phyloP scores from a whole-genome alignment of 2,888 invertebrate genomes.

The Standfussiana lucernea region DNA sequence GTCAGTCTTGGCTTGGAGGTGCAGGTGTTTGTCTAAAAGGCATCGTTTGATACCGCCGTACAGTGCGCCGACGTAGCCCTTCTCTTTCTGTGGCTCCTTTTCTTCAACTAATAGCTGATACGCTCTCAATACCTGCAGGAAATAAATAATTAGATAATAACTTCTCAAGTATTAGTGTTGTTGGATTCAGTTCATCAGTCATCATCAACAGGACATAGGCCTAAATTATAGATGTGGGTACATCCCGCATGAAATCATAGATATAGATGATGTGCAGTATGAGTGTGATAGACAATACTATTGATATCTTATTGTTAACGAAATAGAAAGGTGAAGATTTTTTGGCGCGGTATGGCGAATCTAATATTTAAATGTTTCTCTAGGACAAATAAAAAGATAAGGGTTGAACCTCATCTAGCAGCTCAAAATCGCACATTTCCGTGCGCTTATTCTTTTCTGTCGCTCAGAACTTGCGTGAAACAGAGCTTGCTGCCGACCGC shows the following conservation, averaged over 20 bases:
- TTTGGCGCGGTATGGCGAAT: not conserved
- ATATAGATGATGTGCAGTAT: not conserved
- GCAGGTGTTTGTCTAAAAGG: conserved; percentile 96
- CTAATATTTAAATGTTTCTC: too few species aligned
- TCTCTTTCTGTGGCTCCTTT: conserved; percentile 95
- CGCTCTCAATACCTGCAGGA: conserved; percentile 92
- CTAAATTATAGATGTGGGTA: not conserved
- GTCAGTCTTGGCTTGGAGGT: conserved; percentile 96
- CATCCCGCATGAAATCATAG: not conserved
- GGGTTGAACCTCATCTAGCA: not conserved
- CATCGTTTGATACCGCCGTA: conserved; percentile 97
- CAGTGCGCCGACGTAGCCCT: conserved; percentile 96
- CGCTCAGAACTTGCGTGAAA: not conserved
- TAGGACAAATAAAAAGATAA: too few species aligned
- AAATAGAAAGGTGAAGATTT: not conserved
- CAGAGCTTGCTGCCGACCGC: not conserved
- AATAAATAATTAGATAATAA: conserved; percentile 44
- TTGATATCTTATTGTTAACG: too few species aligned
- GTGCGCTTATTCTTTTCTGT: not conserved
- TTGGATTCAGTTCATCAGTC: not conserved
- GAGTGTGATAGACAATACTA: not conserved
- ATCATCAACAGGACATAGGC: not conserved
- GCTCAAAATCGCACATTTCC: not conserved
- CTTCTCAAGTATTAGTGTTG: not conserved
- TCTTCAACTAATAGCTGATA: conserved; percentile 97